These are phyloP conservation scores for Setipinna tenuifilis DNA, from an alignment of 2,797 vertebrate species.

Conservation along the genomic window DNA sequence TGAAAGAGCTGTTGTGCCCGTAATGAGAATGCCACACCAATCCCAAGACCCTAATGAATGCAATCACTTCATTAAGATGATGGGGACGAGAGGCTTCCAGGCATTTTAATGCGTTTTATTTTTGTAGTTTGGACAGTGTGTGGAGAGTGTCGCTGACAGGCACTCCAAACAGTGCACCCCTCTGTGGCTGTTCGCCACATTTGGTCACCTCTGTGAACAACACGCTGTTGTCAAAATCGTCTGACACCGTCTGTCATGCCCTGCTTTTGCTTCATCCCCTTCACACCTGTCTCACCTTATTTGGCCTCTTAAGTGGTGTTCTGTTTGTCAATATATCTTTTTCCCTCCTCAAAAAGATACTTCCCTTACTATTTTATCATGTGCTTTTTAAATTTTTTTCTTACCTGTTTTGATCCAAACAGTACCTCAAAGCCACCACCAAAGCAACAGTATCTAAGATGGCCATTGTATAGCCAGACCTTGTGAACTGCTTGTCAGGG, in stretches of 20 bases:
- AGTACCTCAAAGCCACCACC: background rate
- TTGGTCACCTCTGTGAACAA: background rate
- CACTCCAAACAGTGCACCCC: background rate
- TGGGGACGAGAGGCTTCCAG: background rate
- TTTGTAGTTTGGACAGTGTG: background rate
- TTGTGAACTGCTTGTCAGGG: background rate
- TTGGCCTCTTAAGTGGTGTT: background rate
- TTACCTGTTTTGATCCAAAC: background rate
- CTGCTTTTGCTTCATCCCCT: background rate
- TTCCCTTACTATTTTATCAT: background rate
- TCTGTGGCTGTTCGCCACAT: background rate
- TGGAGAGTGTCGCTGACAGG: background rate
- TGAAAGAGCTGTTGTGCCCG: background rate
- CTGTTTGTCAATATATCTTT: background rate
- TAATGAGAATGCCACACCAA: background rate
- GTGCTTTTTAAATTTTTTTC: background rate
- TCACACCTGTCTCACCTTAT: background rate
- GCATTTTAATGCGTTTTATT: slow-evolving; percentile 6
- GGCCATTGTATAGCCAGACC: background rate
- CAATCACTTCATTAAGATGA: background rate
- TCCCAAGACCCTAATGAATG: background rate
- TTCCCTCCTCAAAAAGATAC: background rate
- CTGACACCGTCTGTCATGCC: background rate
- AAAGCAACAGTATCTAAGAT: background rate
- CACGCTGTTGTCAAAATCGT: background rate